Evolutionary conservation across 2,113 vertebrate genomes (phyloP), one percentile per base, ranked within the genome.

Genomic region (Lonchura striata): DNA sequence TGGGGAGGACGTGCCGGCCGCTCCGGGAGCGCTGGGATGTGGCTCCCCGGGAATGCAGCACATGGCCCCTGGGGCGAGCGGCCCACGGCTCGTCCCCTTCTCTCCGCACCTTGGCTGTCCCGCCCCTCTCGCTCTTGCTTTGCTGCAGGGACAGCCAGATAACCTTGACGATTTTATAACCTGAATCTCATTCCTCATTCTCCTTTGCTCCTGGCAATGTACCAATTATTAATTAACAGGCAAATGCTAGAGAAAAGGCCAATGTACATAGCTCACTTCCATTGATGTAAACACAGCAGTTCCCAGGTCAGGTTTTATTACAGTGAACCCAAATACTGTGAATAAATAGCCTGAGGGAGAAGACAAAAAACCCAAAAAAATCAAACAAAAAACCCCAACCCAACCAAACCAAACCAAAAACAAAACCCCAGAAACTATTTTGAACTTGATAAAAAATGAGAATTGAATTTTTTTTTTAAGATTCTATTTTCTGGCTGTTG

Each of bases 141-240:
- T 74, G 54, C 54, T 37, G 50, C 89, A 59, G 81, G 94, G 53
- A 91, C 18, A 70, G 37, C 42, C 68, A 88, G 86, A 85, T 92
- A 83, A 94, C 93, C 89, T 95, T 94, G 59, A 57, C 7, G 63
- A 22, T 74, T 94, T 88, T 88, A 59, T 64, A 82, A 87, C 65
- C 52, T 75, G 74, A 31, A 76, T 71, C 78, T 89, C 3, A 0
- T 82, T 93, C 60, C 69, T 64, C 10, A 60, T 66, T 75, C 74
- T 92, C 46, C 19, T 93, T 86, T 66, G 81, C 77, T 95, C 8
- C 90, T 95, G 84, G 95, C 92, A 91, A 60, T 31, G 57, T 18
- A 87, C 92, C 92, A 96, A 75, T 92, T 91, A 84, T 91, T 91
- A 94, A 96, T 94, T 95, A 96, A 92, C 78, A 87, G 78, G 49